Conservation (phyloP, 2,113 vertebrate species). For the Apistogramma diplotaenia region DNA sequence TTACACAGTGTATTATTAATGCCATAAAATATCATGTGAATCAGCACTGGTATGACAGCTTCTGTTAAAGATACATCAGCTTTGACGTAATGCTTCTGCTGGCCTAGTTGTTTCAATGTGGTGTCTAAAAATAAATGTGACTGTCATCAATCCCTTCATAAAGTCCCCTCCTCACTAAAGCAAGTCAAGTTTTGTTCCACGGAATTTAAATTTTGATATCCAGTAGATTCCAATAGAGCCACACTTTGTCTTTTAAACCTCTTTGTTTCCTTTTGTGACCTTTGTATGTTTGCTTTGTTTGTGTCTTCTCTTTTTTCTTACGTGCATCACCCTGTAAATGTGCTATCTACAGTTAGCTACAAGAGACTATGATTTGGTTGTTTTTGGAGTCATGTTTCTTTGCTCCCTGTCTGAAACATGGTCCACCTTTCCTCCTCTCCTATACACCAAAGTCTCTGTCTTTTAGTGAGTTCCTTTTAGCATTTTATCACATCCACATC, state of each 20-base stretch:
- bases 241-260: background rate
- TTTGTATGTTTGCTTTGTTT: background rate
- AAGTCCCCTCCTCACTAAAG: constrained; percentile 43
- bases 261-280: background rate
- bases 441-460: background rate
- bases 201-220: constrained; percentile 16
- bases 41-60: background rate
- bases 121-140: constrained; percentile 57
- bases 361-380: background rate
- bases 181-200: constrained; percentile 15
- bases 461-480: background rate
- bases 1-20: background rate
- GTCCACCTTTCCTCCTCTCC: background rate
- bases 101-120: constrained; percentile 37
- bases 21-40: background rate
- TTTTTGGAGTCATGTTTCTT: background rate
- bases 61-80: background rate
- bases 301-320: background rate
- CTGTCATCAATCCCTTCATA: constrained; percentile 35
- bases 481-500: background rate
- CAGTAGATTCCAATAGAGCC: background rate
- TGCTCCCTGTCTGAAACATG: background rate
- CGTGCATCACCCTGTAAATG: background rate
- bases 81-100: constrained; percentile 8
- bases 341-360: background rate